Percentiles rank a stretch among this genome's conserved stretches.
phyloP scores from a whole-genome alignment of 2,113 vertebrate species.

The Bettongia penicillata region DNA sequence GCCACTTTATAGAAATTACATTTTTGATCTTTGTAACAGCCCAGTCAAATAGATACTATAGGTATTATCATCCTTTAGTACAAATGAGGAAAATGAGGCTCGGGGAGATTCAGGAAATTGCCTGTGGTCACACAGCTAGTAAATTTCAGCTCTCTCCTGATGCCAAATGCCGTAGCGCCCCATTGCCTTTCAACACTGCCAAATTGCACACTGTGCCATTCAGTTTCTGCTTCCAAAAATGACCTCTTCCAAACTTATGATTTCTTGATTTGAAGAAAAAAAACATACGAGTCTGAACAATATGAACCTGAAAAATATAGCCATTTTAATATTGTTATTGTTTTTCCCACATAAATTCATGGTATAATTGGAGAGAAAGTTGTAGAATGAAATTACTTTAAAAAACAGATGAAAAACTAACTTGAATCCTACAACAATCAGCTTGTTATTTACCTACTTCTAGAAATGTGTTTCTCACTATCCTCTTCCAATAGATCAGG shows the following conservation, averaged over 20 bases:
- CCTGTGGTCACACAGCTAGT: conserved; percentile 1
- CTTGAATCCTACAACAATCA: neutral
- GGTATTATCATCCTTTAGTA: neutral
- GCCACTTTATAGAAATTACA: neutral
- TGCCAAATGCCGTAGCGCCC: neutral
- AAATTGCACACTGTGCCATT: neutral
- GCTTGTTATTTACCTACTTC: neutral
- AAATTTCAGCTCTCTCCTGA: neutral
- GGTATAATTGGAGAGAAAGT: neutral
- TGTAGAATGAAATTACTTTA: neutral
- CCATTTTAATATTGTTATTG: neutral
- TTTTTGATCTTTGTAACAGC: neutral
- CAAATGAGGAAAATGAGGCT: conserved; percentile 10
- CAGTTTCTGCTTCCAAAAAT: neutral
- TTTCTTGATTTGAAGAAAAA: neutral
- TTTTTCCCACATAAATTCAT: neutral
- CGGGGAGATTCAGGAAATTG: fast-evolving
- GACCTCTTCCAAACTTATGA: neutral
- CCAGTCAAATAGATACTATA: neutral
- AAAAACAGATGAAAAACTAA: neutral
- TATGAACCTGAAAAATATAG: neutral
- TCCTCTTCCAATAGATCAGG: neutral
- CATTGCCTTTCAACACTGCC: neutral
- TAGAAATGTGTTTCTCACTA: neutral
- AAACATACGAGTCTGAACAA: neutral